phyloP scores from a whole-genome alignment of 2,113 vertebrate genomes.

The Coptodon rendalli region DNA sequence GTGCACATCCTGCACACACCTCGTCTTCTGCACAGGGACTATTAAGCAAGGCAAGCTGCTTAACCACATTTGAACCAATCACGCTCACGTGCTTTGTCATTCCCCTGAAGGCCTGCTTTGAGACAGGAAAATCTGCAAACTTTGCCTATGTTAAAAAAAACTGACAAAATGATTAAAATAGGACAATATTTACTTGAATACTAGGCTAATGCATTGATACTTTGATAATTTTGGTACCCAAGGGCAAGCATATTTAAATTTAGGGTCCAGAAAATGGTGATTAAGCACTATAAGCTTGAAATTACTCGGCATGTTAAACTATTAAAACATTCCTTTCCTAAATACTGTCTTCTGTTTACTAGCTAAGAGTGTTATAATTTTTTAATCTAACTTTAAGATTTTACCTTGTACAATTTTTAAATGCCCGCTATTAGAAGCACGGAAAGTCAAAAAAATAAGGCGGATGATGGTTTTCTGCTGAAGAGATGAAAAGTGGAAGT shows the following conservation, averaged over 20 bases:
- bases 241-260: rapidly evolving
- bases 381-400: neutral
- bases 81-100: rapidly evolving
- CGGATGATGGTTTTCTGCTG: neutral
- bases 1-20: neutral
- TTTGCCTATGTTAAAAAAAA: rapidly evolving
- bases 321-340: neutral
- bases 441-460: neutral
- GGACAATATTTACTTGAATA: neutral
- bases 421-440: neutral
- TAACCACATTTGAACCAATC: neutral
- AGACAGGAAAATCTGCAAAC: no score
- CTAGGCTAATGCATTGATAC: neutral
- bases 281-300: neutral
- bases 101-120: neutral
- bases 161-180: neutral
- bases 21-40: rapidly evolving
- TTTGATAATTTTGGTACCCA: rapidly evolving
- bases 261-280: neutral
- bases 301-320: rapidly evolving
- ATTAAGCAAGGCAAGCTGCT: rapidly evolving
- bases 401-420: neutral
- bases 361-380: neutral
- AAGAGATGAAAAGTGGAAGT: neutral
- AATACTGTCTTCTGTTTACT: neutral